phyloP scores from a whole-genome alignment of 2,113 vertebrate species.

The Polypterus senegalus region DNA sequence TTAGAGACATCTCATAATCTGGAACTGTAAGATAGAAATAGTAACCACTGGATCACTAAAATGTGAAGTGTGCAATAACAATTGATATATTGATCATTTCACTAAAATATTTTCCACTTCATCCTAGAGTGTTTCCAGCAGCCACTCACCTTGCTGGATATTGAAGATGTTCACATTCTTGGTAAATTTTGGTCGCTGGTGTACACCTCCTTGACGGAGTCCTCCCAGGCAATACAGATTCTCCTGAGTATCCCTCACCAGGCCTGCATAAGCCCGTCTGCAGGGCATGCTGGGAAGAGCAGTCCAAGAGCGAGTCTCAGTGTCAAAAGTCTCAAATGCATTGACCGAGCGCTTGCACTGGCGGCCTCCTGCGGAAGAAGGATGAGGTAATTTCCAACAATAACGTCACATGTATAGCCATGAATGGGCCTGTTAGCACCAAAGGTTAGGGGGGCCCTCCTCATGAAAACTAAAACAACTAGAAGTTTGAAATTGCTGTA shows the following conservation, averaged over 20 bases:
- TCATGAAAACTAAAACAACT: too few species aligned
- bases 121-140: not conserved
- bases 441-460: too few species aligned
- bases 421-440: too few species aligned
- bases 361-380: constrained; percentile 60
- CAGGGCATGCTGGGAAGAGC: constrained; percentile 75
- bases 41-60: not conserved
- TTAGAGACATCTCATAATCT: too few species aligned
- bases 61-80: not conserved
- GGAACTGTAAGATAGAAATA: too few species aligned
- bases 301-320: constrained; percentile 73
- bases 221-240: constrained; percentile 81
- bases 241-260: constrained; percentile 59
- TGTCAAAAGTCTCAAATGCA: constrained; percentile 83
- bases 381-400: too few species aligned
- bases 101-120: not conserved
- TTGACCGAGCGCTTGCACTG: constrained; percentile 83
- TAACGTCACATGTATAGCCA: too few species aligned
- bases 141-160: constrained; percentile 67
- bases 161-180: constrained; percentile 86
- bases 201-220: constrained; percentile 76
- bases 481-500: too few species aligned
- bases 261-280: constrained; percentile 83
- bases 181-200: constrained; percentile 90
- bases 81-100: not conserved